A percentile compares a stretch with the other conserved stretches of the same genome.
Conservation (phyloP, 2,888 invertebrate genomes). For the Ectropis crepuscularia region DNA sequence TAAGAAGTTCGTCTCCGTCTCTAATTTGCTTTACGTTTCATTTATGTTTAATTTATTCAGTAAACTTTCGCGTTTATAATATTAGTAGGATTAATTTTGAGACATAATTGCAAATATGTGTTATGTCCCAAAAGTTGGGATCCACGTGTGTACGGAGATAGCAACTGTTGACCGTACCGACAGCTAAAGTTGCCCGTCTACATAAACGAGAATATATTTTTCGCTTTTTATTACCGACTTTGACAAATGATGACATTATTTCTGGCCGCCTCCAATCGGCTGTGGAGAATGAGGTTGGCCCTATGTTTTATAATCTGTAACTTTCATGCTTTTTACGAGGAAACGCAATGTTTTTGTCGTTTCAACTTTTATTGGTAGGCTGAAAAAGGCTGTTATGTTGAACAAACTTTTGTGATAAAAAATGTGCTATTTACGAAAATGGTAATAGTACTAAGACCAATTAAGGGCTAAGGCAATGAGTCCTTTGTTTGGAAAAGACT, state of each 20-base stretch:
- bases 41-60: too few species aligned
- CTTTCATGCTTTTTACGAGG: conserved; percentile 15
- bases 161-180: background rate
- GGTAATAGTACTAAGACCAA: background rate
- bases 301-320: conserved; percentile 29
- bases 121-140: background rate
- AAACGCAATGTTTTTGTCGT: conserved; percentile 8
- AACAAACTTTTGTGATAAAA: background rate
- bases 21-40: too few species aligned
- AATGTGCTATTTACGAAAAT: background rate
- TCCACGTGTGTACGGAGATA: background rate
- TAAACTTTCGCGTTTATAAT: too few species aligned
- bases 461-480: too few species aligned
- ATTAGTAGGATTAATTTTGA: too few species aligned
- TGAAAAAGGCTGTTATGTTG: background rate
- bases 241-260: conserved; percentile 42
- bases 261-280: conserved; percentile 32
- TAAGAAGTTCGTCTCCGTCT: too few species aligned
- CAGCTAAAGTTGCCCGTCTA: background rate
- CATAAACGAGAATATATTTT: conserved; percentile 20
- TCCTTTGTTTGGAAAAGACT: too few species aligned
- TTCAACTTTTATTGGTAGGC: conserved; percentile 4
- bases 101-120: too few species aligned
- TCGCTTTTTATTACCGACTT: conserved; percentile 36
- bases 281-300: conserved; percentile 23